phyloP scores from a whole-genome alignment of 2,113 vertebrate species.

The Gambusia holbrooki region DNA sequence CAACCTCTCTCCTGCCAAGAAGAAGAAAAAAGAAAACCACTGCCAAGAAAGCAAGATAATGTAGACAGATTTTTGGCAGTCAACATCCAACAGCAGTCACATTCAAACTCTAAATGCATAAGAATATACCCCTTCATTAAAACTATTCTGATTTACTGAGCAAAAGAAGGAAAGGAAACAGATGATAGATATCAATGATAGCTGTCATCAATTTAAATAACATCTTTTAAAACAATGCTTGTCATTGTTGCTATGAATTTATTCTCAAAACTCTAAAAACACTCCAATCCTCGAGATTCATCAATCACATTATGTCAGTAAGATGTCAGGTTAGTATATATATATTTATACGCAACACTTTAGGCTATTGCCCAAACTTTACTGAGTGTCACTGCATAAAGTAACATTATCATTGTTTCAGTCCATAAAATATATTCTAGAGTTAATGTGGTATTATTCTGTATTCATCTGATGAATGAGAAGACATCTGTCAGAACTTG shows the following conservation, averaged over 20 bases:
- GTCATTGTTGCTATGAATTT: neutral
- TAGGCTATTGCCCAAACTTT: neutral
- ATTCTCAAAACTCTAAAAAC: neutral
- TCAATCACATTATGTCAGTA: neutral
- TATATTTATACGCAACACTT: neutral
- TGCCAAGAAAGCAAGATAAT: neutral
- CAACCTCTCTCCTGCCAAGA: neutral
- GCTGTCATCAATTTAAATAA: too few relatives aligned
- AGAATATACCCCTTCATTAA: neutral
- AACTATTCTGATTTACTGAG: neutral
- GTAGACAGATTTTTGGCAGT: neutral
- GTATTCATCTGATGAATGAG: slow-evolving; percentile 3
- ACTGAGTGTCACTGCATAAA: neutral
- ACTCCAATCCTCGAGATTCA: neutral
- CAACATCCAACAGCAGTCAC: neutral
- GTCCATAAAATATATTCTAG: neutral
- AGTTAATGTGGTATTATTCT: neutral
- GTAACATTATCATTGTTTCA: neutral
- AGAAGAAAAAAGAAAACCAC: too few relatives aligned
- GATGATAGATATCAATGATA: neutral
- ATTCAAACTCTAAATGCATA: neutral
- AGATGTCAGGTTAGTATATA: neutral
- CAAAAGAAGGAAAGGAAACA: neutral
- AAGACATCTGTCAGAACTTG: neutral
- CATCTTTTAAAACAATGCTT: neutral